Percentiles rank a stretch among this genome's conserved stretches.
Evolutionary conservation across 2,888 invertebrate genomes (phyloP).

Genomic region (Plebejus melissa): DNA sequence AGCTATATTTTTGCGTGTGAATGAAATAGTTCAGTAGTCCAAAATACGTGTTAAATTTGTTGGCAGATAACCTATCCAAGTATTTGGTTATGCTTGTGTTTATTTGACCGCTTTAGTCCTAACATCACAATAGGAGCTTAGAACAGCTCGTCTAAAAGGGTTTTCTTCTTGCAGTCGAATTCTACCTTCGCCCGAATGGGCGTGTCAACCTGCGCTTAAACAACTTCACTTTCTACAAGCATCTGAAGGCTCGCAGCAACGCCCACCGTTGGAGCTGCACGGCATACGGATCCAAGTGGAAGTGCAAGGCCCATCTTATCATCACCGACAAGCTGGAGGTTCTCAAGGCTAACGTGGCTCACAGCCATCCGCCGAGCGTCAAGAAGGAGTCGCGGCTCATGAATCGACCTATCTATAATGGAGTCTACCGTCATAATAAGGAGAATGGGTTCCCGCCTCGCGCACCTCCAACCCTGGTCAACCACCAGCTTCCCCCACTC

Average conservation of each 20-base stretch:
- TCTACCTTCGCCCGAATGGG: slow-evolving; percentile 64
- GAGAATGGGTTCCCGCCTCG: slow-evolving; percentile 35
- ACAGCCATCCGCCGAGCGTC: slow-evolving; percentile 56
- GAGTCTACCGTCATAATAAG: slow-evolving; percentile 36
- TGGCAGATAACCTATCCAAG: too few species aligned
- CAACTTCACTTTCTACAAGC: slow-evolving; percentile 67
- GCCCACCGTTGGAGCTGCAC: slow-evolving; percentile 70
- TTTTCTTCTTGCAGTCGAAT: slow-evolving; percentile 45
- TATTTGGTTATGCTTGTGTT: too few species aligned
- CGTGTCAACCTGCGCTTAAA: slow-evolving; percentile 65
- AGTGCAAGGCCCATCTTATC: slow-evolving; percentile 64
- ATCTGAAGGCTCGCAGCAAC: slow-evolving; percentile 59
- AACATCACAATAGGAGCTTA: not conserved
- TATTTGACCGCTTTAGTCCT: too few species aligned
- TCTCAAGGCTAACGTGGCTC: slow-evolving; percentile 57
- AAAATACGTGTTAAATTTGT: too few species aligned
- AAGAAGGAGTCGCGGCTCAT: slow-evolving; percentile 42
- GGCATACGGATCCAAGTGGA: slow-evolving; percentile 63
- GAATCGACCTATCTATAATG: slow-evolving; percentile 35
- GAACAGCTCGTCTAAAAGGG: not conserved
- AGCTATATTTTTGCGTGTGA: too few species aligned
- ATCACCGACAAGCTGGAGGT: slow-evolving; percentile 65
- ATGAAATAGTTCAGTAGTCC: too few species aligned
- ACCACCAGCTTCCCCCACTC: slow-evolving; percentile 40
- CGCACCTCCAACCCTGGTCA: slow-evolving; percentile 33